Evolutionary conservation across 2,888 invertebrate genomes (phyloP), one percentile per base, ranked within the genome.

Genomic region (Adineta ricciae): DNA sequence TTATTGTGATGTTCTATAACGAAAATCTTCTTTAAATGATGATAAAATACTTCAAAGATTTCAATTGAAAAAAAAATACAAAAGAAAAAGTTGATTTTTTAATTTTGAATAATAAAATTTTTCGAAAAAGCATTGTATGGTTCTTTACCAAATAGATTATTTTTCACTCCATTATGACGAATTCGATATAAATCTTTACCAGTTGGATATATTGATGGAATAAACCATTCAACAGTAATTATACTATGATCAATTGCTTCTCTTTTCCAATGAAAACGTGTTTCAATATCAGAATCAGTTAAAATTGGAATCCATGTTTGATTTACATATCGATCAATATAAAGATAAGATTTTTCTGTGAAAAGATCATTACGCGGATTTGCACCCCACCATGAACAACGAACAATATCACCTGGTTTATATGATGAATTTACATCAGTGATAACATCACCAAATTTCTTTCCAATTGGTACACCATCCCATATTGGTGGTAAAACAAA

Each of bases 401-500:
- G 19, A 41, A 78, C 78, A 16, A 11, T 41, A 78, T 38, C 78
- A 78, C 78, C 90, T 46, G 87, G 87, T 50, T 85, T 86, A 86
- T 90, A 91, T 11, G 86, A 84, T 64, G 87, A 83, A 9, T 87
- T 41, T 1, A 88, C 89, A 86, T 90, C 89, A 8, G 83, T 72
- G 0, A 88, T 82, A 21, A 90, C 88, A 86, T 89, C 89, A 9
- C 91, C 91, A 88, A 90, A 91, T 16, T 93, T 92, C 84, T 92
- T 92, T 27, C 93, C 92, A 92, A 94, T 93, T 11, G 93, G 93
- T 8, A 95, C 92, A 0, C 50, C 56, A 54, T 84, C 72, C 41
- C 41, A 56, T 7, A 52, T 41, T 27, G 49, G 84, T 54, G 54
- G 56, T 36, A 84, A 2, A 95, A 92, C 87, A 78, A 78, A 78